phyloP scores from a whole-genome alignment of 35 echinoderm and acorn worm species.

The Apostichopus parvimensis region DNA sequence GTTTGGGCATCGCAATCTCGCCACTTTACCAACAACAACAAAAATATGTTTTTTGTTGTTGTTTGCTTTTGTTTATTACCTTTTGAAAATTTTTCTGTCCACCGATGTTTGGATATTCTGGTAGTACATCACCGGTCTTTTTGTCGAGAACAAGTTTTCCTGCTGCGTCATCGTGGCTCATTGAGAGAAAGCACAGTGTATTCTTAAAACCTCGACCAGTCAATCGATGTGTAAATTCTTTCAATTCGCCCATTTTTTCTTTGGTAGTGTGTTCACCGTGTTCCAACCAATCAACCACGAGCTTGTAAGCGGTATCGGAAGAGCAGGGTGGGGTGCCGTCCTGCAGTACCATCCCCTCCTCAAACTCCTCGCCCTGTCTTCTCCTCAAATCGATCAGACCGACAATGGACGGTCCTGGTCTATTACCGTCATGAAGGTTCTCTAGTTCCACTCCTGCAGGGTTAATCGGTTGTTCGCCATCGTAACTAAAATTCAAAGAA shows the following conservation, averaged over 20 bases:
- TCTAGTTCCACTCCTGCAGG: conserved; percentile 60
- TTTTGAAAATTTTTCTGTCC: conserved; percentile 51
- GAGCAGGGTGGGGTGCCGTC: conserved; percentile 71
- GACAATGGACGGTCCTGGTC: conserved; percentile 62
- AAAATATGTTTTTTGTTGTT: too few relatives aligned
- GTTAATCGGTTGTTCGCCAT: conserved; percentile 37
- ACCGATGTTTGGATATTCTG: conserved; percentile 62
- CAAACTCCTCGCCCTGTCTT: conserved; percentile 23
- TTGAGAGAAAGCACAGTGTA: conserved; percentile 69
- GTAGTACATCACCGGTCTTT: conserved; percentile 40
- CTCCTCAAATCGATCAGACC: conserved; percentile 63
- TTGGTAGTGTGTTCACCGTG: conserved; percentile 57
- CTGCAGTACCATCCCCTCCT: conserved; percentile 63
- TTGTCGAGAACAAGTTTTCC: conserved; percentile 55
- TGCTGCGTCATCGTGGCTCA: conserved; percentile 61
- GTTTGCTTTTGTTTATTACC: conserved; percentile 8
- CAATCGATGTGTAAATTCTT: conserved; percentile 43
- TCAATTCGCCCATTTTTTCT: conserved; percentile 39
- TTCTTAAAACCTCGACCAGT: conserved; percentile 67
- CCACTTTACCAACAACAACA: too few relatives aligned
- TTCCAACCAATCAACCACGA: conserved; percentile 42
- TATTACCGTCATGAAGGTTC: conserved; percentile 37
- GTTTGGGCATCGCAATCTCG: too few relatives aligned
- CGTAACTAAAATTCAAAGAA: conserved; percentile 63
- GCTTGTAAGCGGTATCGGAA: conserved; percentile 38